Percentiles rank a stretch among this genome's conserved stretches.
Conservation (phyloP, 2,113 vertebrate genomes). For the Lichenostomus cassidix region DNA sequence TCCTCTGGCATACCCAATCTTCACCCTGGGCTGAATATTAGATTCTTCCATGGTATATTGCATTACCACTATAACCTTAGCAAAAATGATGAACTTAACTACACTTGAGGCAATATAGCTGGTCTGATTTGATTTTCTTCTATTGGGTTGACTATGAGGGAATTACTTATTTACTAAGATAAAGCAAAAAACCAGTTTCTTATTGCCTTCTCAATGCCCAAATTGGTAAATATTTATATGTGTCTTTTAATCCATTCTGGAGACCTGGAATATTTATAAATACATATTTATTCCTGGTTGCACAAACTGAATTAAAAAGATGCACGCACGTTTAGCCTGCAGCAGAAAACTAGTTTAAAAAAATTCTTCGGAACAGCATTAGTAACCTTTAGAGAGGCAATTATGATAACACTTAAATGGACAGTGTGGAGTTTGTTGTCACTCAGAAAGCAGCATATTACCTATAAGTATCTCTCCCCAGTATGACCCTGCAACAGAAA, state of each 20-base stretch:
- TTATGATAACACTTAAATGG: constrained; percentile 64
- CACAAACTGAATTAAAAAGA: constrained; percentile 38
- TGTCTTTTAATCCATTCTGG: constrained; percentile 74
- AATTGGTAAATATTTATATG: constrained; percentile 75
- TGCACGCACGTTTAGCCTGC: constrained; percentile 27
- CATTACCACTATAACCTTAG: constrained; percentile 84
- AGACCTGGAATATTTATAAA: constrained; percentile 53
- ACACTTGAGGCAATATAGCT: constrained; percentile 81
- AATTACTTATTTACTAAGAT: constrained; percentile 84
- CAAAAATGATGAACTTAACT: constrained; percentile 85
- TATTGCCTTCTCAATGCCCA: constrained; percentile 72
- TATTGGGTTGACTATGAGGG: constrained; percentile 68
- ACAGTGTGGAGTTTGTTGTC: constrained; percentile 56
- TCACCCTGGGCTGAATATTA: constrained; percentile 85
- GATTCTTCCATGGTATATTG: constrained; percentile 84
- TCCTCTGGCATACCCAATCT: constrained; percentile 84
- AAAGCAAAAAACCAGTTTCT: constrained; percentile 77
- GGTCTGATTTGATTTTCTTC: constrained; percentile 81
- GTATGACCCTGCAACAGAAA: not conserved
- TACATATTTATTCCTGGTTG: constrained; percentile 19
- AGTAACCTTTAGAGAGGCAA: constrained; percentile 70
- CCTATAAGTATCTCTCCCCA: not conserved
- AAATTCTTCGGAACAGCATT: constrained; percentile 61
- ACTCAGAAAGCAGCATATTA: constrained; percentile 45
- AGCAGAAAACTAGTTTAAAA: constrained; percentile 64